Conservation (phyloP, 2,888 invertebrate species). For the Hololepta plana region DNA sequence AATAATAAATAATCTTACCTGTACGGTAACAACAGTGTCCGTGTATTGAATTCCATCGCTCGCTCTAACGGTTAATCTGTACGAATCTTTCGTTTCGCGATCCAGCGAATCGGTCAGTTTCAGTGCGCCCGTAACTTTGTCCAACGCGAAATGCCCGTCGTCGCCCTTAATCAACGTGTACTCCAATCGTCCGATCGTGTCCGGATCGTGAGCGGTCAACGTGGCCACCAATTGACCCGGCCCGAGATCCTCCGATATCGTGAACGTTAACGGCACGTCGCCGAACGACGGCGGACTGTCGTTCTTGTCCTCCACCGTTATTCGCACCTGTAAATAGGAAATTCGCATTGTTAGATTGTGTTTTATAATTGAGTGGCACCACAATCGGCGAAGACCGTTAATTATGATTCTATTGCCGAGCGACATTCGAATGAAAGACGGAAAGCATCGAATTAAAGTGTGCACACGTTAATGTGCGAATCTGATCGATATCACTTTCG, state of each 20-base stretch:
- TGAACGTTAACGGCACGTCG: conserved; percentile 50
- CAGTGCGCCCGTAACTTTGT: conserved; percentile 51
- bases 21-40: conserved; percentile 56
- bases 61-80: conserved; percentile 64
- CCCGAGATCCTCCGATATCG: conserved; percentile 71
- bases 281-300: conserved; percentile 87
- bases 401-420: no score
- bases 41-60: conserved; percentile 79
- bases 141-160: conserved; percentile 48
- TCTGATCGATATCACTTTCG: no score
- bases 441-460: no score
- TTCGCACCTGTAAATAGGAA: conserved; percentile 72
- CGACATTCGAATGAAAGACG: no score
- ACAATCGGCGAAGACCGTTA: no score
- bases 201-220: conserved; percentile 68
- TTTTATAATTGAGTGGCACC: no score
- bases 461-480: no score
- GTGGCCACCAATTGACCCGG: conserved; percentile 63
- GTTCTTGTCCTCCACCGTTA: conserved; percentile 77
- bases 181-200: conserved; percentile 58
- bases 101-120: conserved; percentile 64
- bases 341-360: no score
- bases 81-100: conserved; percentile 61
- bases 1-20: conserved; percentile 39
- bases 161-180: conserved; percentile 54